Base-by-base conservation (phyloP, 2,113 vertebrate genomes). In the Mohoua ochrocephala region DNA sequence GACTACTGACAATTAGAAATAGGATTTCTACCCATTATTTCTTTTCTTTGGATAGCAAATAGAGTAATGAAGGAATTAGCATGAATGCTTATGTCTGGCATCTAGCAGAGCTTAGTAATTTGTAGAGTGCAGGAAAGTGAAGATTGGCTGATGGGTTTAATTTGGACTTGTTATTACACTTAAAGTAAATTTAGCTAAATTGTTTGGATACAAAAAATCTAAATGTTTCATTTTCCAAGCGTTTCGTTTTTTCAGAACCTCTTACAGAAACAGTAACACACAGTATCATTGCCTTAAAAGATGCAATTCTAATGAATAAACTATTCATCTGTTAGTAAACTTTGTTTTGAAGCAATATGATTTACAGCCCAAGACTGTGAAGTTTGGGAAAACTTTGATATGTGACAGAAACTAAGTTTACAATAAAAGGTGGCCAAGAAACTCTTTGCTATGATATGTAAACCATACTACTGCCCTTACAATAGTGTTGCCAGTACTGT, bases 171-270 rank as follows among this genome's bases (percentile, higher is more conserved):
- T 69, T 95, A 91, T 92, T 86, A 91, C 26, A 77, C 60, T 91
- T 93, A 80, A 77, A 90, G 74, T 71, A 94, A 93, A 93, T 95
- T 92, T 95, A 77, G 59, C 68, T 88, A 84, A 88, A 94, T 84
- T 70, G 80, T 91, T 95, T 91, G 84, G 53, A 88, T 65, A 88
- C 42, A 87, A 84, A 84, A 91, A 86, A 63, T 91, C 18, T 67
- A 59, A 95, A 91, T 81, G 79, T 50, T 93, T 88, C 11, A 54
- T 89, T 94, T 92, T 76, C 41, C 67, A 69, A 85, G 64, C 33
- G 22, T n/a, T 82, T 63, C 1, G 2, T n/a, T 78, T 69, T 81
- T 89, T 73, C 53, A 95, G 82, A 91, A 85, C 19, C 17, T 79
- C 64, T 93, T 59, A 67, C 13, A 89, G 47, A 84, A 71, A 90